Evolutionary conservation across 2,888 invertebrate species (phyloP), one percentile per base, ranked within the genome.

Genomic region (Ichneumoninae sp.): DNA sequence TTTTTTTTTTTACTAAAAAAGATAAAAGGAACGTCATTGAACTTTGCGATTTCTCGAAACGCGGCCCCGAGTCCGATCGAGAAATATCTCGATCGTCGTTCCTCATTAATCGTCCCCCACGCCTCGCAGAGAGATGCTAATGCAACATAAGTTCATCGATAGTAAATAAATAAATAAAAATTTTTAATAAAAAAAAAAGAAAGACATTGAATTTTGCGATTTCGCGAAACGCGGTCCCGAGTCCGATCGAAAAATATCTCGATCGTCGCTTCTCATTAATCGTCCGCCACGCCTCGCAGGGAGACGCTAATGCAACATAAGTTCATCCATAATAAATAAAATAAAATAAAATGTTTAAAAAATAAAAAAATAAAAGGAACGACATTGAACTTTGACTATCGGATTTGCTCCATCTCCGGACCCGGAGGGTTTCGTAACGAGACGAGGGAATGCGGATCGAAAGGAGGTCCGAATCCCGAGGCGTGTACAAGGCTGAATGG

Each of bases 301-400:
- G 70, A 65, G 36, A 70, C 22, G 57, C 47, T 70, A 70, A 70
- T 62, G 5, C 70, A 16, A 36, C 19, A 77, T 69, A 47, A 57
- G 54, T 66, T 40, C 33, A 77, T 44, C 54, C 30, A 36, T 13
- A n/a, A 69, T 13, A 30, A 60, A 26, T n/a, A 19, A 57, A 57
- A 60, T 57, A 57, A 5, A 16, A 52, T 16, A 26, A 54, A 54
- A 47, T 22, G 0, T 26, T 4, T 0, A 66, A 22, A 54, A 70
- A 70, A 71, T 52, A 50, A 52, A 57, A 40, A 40, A 30, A 57
- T n/a, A 36, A 75, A 36, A 66, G 57, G 72, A 78, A 72, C 80
- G 83, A 77, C 83, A 80, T 84, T 81, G 84, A 84, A 84, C 84
- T 84, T 84, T 78, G 66, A 60, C 36, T 74, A 84, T 81, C 80